Conservation (phyloP, 2,113 vertebrate species). For the Brachyhypopomus gauderio region DNA sequence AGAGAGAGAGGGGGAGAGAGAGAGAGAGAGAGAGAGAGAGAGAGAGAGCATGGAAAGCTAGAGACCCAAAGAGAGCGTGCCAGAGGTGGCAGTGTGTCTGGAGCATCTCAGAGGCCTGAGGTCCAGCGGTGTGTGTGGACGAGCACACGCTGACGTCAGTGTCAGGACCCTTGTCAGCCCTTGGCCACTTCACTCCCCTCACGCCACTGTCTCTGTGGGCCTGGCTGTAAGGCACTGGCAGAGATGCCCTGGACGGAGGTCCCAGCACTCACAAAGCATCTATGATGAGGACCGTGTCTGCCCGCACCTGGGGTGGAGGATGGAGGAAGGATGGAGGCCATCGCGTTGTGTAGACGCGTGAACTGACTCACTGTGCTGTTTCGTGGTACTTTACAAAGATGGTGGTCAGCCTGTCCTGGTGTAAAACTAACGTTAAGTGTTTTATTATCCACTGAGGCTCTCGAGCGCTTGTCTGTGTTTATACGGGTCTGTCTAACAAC, state of each 20-base stretch:
- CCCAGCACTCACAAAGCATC: conserved; percentile 9
- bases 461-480: conserved; percentile 8
- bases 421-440: background rate
- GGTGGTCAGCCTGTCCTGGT: background rate
- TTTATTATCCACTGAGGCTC: background rate
- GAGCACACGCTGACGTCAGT: conserved; percentile 39
- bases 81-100: too few relatives aligned
- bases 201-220: too few relatives aligned
- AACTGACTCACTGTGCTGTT: background rate
- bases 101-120: background rate
- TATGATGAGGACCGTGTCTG: conserved; percentile 11
- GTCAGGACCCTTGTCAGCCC: too few relatives aligned
- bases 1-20: background rate
- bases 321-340: conserved; percentile 1
- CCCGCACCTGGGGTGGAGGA: background rate
- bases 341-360: background rate
- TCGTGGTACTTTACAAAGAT: background rate
- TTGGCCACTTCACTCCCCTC: too few relatives aligned
- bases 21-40: background rate
- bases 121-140: conserved; percentile 15
- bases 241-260: conserved; percentile 35
- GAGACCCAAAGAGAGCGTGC: background rate
- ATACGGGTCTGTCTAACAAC: background rate
- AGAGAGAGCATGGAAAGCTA: conserved; percentile 26
- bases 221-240: too few relatives aligned